Evolutionary conservation across 2,113 vertebrate genomes (phyloP).

Genomic region (Gallinago undulata): DNA sequence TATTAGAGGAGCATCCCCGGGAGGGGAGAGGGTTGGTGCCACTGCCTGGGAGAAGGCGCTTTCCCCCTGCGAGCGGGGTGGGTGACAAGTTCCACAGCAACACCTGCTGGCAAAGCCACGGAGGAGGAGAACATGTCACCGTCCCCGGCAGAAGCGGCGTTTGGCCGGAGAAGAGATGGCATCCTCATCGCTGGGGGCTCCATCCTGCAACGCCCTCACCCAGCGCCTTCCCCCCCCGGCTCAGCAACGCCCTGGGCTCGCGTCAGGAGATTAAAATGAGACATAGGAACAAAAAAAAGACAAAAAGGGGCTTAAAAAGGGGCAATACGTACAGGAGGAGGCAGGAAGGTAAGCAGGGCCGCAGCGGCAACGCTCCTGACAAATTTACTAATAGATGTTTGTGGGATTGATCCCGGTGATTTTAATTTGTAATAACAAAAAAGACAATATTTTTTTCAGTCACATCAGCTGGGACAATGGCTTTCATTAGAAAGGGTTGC

Average conservation of each 20-base stretch:
- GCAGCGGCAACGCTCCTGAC: not conserved
- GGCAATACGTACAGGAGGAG: not conserved
- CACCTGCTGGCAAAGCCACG: constrained; percentile 52
- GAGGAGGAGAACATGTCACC: not conserved
- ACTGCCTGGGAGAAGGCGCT: not conserved
- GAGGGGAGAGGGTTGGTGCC: not conserved
- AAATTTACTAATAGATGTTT: not conserved
- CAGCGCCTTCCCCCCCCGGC: not conserved
- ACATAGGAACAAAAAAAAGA: not conserved
- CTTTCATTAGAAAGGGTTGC: constrained; percentile 25
- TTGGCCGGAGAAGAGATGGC: not conserved
- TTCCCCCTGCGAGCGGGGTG: not conserved
- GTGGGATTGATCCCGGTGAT: not conserved
- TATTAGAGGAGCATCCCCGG: not conserved
- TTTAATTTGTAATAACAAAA: not conserved
- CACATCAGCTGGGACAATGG: not conserved
- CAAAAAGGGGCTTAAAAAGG: not conserved
- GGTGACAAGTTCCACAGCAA: constrained; percentile 50
- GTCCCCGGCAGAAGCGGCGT: not conserved
- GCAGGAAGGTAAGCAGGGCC: not conserved
- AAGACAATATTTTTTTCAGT: not conserved
- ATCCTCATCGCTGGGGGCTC: not conserved
- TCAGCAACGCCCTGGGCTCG: not conserved
- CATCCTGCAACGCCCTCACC: not conserved
- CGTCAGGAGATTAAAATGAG: not conserved